A percentile compares a stretch with the other conserved stretches of the same genome.
Conservation (phyloP, 2,888 invertebrate species). For the Drosophila ustulata region DNA sequence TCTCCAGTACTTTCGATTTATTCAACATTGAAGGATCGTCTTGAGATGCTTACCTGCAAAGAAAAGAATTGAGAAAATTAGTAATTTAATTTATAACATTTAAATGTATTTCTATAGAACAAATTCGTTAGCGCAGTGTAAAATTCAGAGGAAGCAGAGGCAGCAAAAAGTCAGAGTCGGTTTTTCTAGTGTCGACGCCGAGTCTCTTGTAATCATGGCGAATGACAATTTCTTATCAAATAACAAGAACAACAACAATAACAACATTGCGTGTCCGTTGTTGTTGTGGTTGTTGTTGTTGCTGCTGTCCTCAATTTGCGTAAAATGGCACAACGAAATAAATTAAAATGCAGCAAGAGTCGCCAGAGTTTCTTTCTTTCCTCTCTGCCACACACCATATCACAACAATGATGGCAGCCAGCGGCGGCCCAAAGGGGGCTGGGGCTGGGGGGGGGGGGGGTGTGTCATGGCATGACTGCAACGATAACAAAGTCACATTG, state of each 20-base stretch:
- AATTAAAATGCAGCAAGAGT: slow-evolving; percentile 74
- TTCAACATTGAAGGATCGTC: not conserved
- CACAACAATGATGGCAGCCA: slow-evolving; percentile 14
- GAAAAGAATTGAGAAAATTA: slow-evolving; percentile 17
- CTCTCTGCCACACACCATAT: slow-evolving; percentile 32
- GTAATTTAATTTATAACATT: not conserved
- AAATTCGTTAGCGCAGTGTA: not conserved
- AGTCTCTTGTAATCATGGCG: slow-evolving; percentile 27
- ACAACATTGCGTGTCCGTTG: slow-evolving; percentile 49
- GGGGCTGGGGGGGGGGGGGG: not conserved
- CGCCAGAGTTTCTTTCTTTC: slow-evolving; percentile 28
- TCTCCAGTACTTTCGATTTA: not conserved
- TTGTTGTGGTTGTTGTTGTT: slow-evolving; percentile 28
- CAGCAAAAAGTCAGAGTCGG: not conserved
- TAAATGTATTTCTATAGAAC: not conserved
- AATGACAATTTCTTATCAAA: slow-evolving; percentile 75
- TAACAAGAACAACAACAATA: slow-evolving; percentile 35
- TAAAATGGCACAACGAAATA: slow-evolving; percentile 78
- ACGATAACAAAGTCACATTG: slow-evolving; percentile 58
- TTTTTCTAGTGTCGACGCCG: not conserved
- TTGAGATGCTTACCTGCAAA: slow-evolving; percentile 45
- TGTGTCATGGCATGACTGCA: slow-evolving; percentile 41
- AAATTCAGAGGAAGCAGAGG: not conserved
- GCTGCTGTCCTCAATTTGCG: slow-evolving; percentile 75
- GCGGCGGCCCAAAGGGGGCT: too few relatives aligned